Conservation (phyloP, 2,797 vertebrate genomes). For the Echeneis naucrates region DNA sequence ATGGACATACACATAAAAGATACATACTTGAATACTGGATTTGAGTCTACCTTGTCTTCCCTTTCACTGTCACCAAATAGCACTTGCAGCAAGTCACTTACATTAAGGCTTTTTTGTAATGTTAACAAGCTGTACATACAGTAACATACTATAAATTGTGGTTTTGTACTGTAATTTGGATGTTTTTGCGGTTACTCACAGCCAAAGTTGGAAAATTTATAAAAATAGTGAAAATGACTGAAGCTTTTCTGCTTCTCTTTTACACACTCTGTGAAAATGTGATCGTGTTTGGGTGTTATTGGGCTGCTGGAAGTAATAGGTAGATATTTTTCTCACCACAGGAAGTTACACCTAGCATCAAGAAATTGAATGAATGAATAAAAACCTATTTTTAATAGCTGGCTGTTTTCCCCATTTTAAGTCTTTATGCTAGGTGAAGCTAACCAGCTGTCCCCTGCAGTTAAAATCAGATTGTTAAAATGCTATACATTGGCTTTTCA, state of each 20-base stretch:
- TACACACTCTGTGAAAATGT: constrained; percentile 28
- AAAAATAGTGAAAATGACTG: constrained; percentile 31
- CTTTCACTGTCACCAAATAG: constrained; percentile 50
- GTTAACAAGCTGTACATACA: constrained; percentile 52
- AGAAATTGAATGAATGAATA: neutral
- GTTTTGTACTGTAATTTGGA: constrained; percentile 59
- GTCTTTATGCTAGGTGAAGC: constrained; percentile 17
- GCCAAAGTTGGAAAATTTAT: constrained; percentile 33
- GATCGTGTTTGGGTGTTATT: constrained; percentile 9
- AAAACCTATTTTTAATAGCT: neutral
- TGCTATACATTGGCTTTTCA: constrained; percentile 3
- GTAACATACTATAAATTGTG: constrained; percentile 44
- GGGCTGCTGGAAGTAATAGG: constrained; percentile 7
- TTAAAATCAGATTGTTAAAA: neutral
- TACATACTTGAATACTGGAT: constrained; percentile 32
- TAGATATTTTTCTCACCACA: constrained; percentile 1
- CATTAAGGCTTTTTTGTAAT: constrained; percentile 39
- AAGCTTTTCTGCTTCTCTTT: constrained; percentile 26
- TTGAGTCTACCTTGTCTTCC: constrained; percentile 50
- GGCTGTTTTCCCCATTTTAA: too few species aligned
- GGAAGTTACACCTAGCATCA: constrained; percentile 10
- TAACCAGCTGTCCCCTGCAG: neutral
- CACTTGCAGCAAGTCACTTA: constrained; percentile 46
- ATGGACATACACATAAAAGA: constrained; percentile 30
- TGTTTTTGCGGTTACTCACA: constrained; percentile 36